Evolutionary conservation across 35 echinoderm and acorn worm species (phyloP), one percentile per base, ranked within the genome.

Genomic region (Lytechinus variegatus): DNA sequence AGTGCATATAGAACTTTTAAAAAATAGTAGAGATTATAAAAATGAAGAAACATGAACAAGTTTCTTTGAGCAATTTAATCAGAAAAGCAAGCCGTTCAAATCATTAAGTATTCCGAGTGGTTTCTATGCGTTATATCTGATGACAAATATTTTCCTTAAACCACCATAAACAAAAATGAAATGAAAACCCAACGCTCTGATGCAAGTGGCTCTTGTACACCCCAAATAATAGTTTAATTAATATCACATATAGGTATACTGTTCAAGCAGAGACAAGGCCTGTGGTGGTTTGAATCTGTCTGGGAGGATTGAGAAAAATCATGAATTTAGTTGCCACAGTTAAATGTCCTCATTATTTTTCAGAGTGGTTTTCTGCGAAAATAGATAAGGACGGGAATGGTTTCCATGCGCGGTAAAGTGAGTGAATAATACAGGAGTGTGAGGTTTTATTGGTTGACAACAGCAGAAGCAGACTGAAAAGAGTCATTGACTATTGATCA

Each of bases 401-500:
- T 7, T 24, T 79, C 66, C 66, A n/a, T 79, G 12, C 19, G 21
- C 2, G 14, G 66, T 79, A 7, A 24, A 79, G 24, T 24, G n/a
- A 79, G 21, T 79, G 19, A 79, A 79, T 79, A 79, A n/a, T 79
- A n/a, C n/a, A 79, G 66, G 66, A 79, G 66, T 79, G 66, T 79
- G 66, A 79, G 66, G 66, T 79, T 79, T 79, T 79, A 19, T 19
- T 79, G 66, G 66, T 79, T 79, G 66, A 4, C 66, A 79, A 79
- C 66, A 79, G 66, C 66, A 24, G 66, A 79, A 19, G 66, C 66
- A 79, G 66, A n/a, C 16, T 0, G 66, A 14, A 5, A 71, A 79
- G 66, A 79, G 66, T 79, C 66, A 79, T 79, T 79, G 66, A 79
- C 66, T 24, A n/a, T 79, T 79, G 66, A 79, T 79, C 66, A 79